These are phyloP conservation scores for Mizuhopecten yessoensis DNA, from an alignment of 1,140 invertebrate genomes.

Conservation along the genomic window DNA sequence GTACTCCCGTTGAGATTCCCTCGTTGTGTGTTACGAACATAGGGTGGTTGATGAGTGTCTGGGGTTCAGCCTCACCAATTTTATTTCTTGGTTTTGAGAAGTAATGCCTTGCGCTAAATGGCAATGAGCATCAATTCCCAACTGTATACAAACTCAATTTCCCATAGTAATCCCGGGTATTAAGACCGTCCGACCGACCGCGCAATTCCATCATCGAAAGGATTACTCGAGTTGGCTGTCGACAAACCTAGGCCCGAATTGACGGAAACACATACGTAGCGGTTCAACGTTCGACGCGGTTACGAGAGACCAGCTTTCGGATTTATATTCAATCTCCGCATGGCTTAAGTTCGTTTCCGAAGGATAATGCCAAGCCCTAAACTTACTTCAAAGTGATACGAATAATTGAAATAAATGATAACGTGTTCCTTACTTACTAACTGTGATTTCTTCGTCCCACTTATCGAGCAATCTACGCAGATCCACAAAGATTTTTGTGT, in stretches of 20 bases:
- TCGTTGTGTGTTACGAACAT: not conserved
- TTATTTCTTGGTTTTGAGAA: constrained; percentile 16
- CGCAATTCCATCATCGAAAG: constrained; percentile 64
- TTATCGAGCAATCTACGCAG: constrained; percentile 64
- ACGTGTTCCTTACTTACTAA: constrained; percentile 51
- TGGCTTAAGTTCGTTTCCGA: constrained; percentile 60
- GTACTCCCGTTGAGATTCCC: not conserved
- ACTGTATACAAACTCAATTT: constrained; percentile 66
- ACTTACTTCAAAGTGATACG: constrained; percentile 58
- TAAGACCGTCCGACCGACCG: constrained; percentile 63
- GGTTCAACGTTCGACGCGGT: not conserved
- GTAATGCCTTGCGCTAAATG: constrained; percentile 47
- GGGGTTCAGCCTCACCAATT: not conserved
- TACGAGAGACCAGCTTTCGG: not conserved
- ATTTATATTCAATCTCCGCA: constrained; percentile 60
- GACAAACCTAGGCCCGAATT: constrained; percentile 13
- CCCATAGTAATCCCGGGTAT: constrained; percentile 65
- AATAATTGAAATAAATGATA: constrained; percentile 65
- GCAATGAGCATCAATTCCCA: constrained; percentile 61
- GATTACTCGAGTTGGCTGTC: constrained; percentile 53
- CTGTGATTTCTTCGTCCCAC: constrained; percentile 49
- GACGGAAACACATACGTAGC: constrained; percentile 3
- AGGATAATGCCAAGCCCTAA: constrained; percentile 55
- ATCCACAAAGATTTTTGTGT: constrained; percentile 60
- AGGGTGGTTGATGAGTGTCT: not conserved